Evolutionary conservation across 2,797 vertebrate species (phyloP), one percentile per base, ranked within the genome.

Genomic region (Mionectes olivaceus): DNA sequence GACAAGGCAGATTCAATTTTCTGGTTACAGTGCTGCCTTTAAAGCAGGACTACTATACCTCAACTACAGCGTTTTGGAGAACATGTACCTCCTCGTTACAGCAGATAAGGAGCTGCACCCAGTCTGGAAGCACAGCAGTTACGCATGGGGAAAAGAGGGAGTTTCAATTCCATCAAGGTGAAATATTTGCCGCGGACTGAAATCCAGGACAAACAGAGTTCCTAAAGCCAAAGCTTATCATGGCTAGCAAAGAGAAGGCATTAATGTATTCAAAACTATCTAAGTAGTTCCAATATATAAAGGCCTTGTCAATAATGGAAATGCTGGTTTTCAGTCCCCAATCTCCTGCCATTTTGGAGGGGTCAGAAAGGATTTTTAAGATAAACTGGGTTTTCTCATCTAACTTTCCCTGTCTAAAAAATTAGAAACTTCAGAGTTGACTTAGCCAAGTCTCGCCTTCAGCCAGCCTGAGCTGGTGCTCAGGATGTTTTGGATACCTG

Each of bases 1-100:
- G 1, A 89, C 19, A 89, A 87, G 2, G 9, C 30, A 71, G 39
- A 55, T 89, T 95, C 63, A 44, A 81, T 81, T 60, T 83, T 85
- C 88, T 57, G 21, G 44, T 60, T 92, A 71, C 57, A 74, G n/a
- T 52, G 39, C 25, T 53, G 44, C 44, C 90, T 87, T 91, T 52
- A 50, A 80, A 37, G 30, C 30, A 80, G 49, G n/a, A 65, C 37
- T 63, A 64, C 41, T 19, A 19, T 1, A 60, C 11, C 21, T 82
- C 50, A 81, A 23, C 47, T 87, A 17, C 25, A 25, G 37, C 39
- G 43, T 86, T 82, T n/a, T 63, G 12, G 41, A 85, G 56, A 49
- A 75, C 55, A 30, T 70, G 44, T 1, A 92, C 46, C 60, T 50
- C 59, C 80, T 61, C 50, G 49, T 71, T 28, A 16, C 15, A 21